Conservation (phyloP, 2,113 vertebrate genomes). For the Bubalus kerabau region DNA sequence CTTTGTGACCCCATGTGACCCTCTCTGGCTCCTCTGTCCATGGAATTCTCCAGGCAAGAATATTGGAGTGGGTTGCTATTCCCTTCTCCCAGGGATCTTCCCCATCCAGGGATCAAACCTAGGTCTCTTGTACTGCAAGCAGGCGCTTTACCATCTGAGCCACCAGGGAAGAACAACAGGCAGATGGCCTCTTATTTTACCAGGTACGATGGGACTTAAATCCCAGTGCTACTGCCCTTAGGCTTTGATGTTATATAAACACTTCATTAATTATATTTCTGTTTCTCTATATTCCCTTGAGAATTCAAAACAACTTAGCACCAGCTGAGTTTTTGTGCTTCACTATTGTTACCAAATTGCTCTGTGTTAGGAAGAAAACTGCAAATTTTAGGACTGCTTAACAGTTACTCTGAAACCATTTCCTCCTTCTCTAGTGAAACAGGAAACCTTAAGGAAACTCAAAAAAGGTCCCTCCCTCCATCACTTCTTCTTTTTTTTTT, state of each 20-base stretch:
- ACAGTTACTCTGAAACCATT: neutral
- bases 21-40: neutral
- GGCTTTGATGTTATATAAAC: neutral
- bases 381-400: neutral
- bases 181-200: neutral
- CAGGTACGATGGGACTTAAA: neutral
- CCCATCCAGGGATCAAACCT: neutral
- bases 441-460: neutral
- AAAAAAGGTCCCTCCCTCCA: neutral
- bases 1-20: neutral
- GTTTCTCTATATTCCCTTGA: neutral
- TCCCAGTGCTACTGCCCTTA: too few species aligned
- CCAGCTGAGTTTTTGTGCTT: neutral
- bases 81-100: neutral
- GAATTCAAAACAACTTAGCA: neutral
- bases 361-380: neutral
- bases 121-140: neutral
- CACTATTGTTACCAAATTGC: neutral
- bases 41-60: neutral
- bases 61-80: neutral
- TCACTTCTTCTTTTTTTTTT: too few species aligned
- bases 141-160: accelerated
- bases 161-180: neutral
- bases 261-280: neutral
- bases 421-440: neutral